phyloP scores from a whole-genome alignment of 2,888 invertebrate species.

The Scaeva pyrastri region DNA sequence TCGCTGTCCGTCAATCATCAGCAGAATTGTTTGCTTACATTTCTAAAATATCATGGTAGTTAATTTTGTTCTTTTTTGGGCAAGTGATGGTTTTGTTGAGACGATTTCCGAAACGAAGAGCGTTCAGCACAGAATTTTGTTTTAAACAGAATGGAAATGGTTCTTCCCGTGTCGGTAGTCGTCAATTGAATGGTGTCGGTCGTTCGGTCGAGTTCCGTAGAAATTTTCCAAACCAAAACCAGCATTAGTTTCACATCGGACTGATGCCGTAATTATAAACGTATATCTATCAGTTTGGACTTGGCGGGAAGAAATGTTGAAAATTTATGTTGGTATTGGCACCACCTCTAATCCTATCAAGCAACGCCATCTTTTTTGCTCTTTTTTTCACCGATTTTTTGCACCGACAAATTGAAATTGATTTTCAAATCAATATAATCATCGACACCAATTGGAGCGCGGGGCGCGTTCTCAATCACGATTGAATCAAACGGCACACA shows the following conservation, averaged over 20 bases:
- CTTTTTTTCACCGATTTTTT: not conserved
- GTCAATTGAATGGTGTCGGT: too few relatives aligned
- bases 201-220: not conserved
- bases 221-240: not conserved
- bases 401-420: conserved; percentile 55
- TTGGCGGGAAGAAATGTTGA: not conserved
- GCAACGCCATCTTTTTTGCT: not conserved
- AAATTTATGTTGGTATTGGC: not conserved
- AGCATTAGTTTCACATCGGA: not conserved
- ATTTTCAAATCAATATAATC: conserved; percentile 64
- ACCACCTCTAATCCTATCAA: not conserved
- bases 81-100: conserved; percentile 16
- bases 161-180: not conserved
- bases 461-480: conserved; percentile 69
- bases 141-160: not conserved
- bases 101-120: not conserved
- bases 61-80: not conserved
- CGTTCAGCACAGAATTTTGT: not conserved
- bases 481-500: conserved; percentile 51
- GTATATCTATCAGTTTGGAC: not conserved
- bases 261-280: not conserved
- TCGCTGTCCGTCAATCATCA: conserved; percentile 7
- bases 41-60: conserved; percentile 10
- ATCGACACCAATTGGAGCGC: conserved; percentile 70
- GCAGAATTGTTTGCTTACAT: not conserved